These are phyloP conservation scores for Agriotes lineatus DNA, from an alignment of 2,888 invertebrate genomes.

Conservation along the genomic window DNA sequence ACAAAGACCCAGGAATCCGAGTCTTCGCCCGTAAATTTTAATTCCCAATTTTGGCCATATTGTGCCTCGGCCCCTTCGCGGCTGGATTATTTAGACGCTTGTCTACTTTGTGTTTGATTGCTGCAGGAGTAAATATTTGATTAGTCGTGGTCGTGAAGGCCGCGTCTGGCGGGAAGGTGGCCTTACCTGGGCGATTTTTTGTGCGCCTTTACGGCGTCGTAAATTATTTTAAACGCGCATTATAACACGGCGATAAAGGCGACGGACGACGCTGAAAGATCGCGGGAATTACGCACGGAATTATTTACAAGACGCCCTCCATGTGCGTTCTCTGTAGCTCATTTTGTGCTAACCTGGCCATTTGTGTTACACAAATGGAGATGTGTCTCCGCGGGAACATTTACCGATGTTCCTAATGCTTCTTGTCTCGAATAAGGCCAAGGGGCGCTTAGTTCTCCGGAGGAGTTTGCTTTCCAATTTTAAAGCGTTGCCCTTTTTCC, in stretches of 20 bases:
- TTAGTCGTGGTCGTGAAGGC: slow-evolving; percentile 11
- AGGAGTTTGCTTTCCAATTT: no score
- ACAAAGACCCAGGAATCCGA: slow-evolving; percentile 39
- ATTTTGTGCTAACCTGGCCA: no score
- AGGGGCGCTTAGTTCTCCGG: no score
- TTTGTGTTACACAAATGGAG: no score
- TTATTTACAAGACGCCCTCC: not conserved
- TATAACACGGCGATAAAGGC: slow-evolving; percentile 11
- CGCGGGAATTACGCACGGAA: not conserved
- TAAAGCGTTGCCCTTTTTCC: no score
- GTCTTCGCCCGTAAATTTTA: slow-evolving; percentile 3
- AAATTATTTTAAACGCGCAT: slow-evolving; percentile 25
- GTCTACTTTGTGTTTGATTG: slow-evolving; percentile 3
- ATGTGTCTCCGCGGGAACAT: no score
- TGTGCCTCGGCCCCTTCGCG: not conserved
- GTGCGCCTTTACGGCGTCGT: slow-evolving; percentile 15
- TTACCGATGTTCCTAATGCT: no score
- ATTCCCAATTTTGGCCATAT: slow-evolving; percentile 3
- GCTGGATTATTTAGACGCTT: not conserved
- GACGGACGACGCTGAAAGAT: slow-evolving; percentile 18
- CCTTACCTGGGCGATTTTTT: slow-evolving; percentile 24
- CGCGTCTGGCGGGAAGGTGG: not conserved
- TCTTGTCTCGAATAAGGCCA: no score
- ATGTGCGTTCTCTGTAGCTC: not conserved
- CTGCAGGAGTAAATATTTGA: slow-evolving; percentile 17